Conservation (phyloP, 2,113 vertebrate species). For the Peromyscus leucopus region DNA sequence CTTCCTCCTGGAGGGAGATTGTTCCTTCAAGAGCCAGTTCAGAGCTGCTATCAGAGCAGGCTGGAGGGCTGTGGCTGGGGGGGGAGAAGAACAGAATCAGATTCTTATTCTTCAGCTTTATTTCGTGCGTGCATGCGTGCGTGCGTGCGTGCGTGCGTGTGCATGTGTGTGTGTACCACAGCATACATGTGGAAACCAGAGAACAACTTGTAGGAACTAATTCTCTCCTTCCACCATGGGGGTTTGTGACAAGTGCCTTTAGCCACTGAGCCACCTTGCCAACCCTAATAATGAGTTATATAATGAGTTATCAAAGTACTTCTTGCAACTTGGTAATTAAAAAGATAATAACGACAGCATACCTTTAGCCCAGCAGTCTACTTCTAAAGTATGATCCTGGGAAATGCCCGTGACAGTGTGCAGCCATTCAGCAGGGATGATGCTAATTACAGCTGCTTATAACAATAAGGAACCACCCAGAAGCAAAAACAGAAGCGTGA, state of each 20-base stretch:
- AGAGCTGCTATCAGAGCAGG: neutral
- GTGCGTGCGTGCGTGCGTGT: neutral
- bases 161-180: no score
- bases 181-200: neutral
- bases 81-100: no score
- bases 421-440: neutral
- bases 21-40: neutral
- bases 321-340: neutral
- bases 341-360: neutral
- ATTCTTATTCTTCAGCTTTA: neutral
- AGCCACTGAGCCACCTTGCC: no score
- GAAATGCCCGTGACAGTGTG: neutral
- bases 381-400: neutral
- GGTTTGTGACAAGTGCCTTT: neutral
- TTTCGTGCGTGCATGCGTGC: no score
- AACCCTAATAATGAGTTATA: neutral
- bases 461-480: neutral
- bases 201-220: no score
- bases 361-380: neutral
- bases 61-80: neutral
- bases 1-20: rapidly evolving
- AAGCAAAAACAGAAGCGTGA: neutral
- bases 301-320: neutral
- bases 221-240: neutral
- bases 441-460: neutral